Evolutionary conservation across 2,113 vertebrate species (phyloP).

Genomic region (Grammomys dolichurus): DNA sequence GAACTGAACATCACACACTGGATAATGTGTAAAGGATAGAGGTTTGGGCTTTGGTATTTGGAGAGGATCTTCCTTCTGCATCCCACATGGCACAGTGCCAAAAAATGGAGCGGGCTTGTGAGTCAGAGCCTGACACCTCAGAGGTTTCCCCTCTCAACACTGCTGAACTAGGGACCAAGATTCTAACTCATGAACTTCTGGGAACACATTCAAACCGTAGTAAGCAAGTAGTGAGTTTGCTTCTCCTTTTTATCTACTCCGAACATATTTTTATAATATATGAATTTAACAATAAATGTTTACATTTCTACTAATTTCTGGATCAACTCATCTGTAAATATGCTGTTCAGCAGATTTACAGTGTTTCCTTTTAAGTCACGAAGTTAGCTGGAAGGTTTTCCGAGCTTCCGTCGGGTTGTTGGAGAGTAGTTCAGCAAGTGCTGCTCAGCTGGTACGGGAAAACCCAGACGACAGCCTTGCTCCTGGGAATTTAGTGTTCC

Average conservation of each 20-base stretch:
- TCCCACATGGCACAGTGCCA: neutral
- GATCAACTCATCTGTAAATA: conserved; percentile 34
- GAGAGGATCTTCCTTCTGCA: neutral
- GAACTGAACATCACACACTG: neutral
- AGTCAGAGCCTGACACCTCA: neutral
- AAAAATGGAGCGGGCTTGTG: neutral
- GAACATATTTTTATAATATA: conserved; percentile 62
- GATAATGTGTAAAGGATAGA: neutral
- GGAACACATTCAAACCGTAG: neutral
- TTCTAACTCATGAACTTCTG: neutral
- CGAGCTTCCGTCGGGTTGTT: neutral
- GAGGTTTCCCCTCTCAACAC: neutral
- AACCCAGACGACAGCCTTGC: neutral
- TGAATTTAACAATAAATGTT: conserved; percentile 74
- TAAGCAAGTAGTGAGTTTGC: neutral
- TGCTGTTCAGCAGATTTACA: conserved; percentile 1
- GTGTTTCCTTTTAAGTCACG: conserved; percentile 39
- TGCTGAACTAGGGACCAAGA: neutral
- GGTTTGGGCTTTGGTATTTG: neutral
- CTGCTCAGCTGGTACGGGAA: neutral
- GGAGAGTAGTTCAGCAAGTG: neutral
- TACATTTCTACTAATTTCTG: conserved; percentile 70
- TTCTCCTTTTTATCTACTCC: conserved; percentile 37
- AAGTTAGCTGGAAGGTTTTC: conserved; percentile 35
- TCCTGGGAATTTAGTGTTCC: neutral